phyloP scores from a whole-genome alignment of 1,140 invertebrate genomes.

The Diprion similis region DNA sequence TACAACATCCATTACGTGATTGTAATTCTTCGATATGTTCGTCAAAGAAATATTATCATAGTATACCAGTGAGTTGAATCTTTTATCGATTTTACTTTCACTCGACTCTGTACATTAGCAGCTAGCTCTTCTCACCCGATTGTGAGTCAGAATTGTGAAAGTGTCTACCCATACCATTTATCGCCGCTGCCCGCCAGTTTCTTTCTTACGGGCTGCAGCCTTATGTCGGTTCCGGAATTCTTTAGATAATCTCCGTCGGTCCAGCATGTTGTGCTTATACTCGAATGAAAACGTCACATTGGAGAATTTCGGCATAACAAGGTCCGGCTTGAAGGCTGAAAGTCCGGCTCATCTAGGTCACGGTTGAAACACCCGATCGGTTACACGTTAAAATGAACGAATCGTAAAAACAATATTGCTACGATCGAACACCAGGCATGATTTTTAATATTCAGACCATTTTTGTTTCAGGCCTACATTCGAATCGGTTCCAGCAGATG shows the following conservation, averaged over 20 bases:
- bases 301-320: background rate
- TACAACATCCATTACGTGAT: background rate
- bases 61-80: background rate
- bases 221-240: background rate
- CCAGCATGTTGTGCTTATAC: background rate
- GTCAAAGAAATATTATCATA: background rate
- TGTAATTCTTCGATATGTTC: background rate
- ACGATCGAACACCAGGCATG: background rate
- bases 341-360: background rate
- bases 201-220: background rate
- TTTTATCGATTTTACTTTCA: conserved; percentile 1
- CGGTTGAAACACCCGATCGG: too few species aligned
- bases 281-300: background rate
- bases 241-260: background rate
- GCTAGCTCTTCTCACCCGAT: background rate
- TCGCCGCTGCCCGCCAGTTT: background rate
- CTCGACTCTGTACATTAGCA: background rate
- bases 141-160: conserved; percentile 1
- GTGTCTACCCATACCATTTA: background rate
- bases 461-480: conserved; percentile 80
- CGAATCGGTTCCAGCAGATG: conserved; percentile 89
- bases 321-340: background rate
- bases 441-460: conserved; percentile 17
- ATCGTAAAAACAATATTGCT: too few species aligned
- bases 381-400: too few species aligned